Evolutionary conservation across 2,888 invertebrate genomes (phyloP), one percentile per base, ranked within the genome.

Genomic region (Carcina quercana): DNA sequence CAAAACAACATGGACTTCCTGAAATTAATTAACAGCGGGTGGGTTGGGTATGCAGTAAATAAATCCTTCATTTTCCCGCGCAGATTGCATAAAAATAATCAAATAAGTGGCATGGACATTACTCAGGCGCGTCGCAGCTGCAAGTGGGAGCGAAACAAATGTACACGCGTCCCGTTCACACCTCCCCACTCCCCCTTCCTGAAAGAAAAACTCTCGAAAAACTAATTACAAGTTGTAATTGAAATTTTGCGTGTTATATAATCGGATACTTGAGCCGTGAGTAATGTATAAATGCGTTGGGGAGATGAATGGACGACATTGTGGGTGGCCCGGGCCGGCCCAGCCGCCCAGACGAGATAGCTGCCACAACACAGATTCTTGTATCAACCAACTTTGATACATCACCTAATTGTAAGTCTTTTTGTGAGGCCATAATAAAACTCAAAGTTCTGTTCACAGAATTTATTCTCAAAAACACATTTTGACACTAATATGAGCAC

Each of bases 221-320:
- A 85, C 85, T 85, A 85, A 85, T 85, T 85, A 85, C 84, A 85
- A 85, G 71, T 85, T 85, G 84, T 85, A 85, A 85, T 85, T 85
- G 85, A 85, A 85, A 85, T 85, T 85, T 85, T 84, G 83, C 85
- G 84, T 85, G 84, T 83, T 85, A 85, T 78, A 85, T 84, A 84
- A 85, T 84, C 84, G 83, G 82, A 83, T 83, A 83, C 82, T 84
- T 83, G 83, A 79, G 79, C 78, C 78, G 76, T 78, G 80, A 79
- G 80, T 80, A 82, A 82, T 82, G 76, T 80, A 82, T 79, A 80
- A 82, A 83, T 82, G 78, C 78, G 75, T 64, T 58, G 60, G 69
- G 73, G 79, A 73, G 78, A 75, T 70, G 78, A 75, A 78, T 74
- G 75, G 74, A 57, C 66, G 61, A 40, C 60, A 55, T 49, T 46